These are phyloP conservation scores for Nephrotoma appendiculata DNA, from an alignment of 2,888 invertebrate species.

Conservation along the genomic window DNA sequence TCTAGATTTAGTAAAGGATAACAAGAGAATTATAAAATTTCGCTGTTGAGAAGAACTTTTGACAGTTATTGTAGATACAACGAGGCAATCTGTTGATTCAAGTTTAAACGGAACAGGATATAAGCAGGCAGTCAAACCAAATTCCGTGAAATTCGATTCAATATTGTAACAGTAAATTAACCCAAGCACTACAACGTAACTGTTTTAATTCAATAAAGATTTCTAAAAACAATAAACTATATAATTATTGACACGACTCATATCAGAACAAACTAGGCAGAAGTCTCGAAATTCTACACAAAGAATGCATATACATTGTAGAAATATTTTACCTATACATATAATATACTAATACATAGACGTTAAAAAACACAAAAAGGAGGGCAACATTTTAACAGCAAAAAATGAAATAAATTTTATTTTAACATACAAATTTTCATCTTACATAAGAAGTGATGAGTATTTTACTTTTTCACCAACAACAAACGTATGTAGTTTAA, in stretches of 20 bases:
- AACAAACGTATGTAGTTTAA: neutral
- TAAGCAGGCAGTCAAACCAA: no score
- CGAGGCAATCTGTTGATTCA: no score
- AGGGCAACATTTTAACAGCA: neutral
- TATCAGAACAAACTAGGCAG: neutral
- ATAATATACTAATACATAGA: neutral
- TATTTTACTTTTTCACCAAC: neutral
- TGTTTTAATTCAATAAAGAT: no score
- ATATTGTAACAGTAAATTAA: no score
- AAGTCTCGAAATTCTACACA: neutral
- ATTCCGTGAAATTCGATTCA: no score
- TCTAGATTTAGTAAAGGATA: no score
- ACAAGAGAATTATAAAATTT: no score
- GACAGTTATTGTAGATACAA: no score
- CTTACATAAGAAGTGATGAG: neutral
- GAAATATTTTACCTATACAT: neutral
- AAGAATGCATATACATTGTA: neutral
- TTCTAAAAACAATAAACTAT: neutral
- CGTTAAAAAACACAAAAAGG: neutral
- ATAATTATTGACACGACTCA: neutral
- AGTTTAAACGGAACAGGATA: no score
- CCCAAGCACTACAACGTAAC: no score
- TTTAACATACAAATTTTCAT: neutral
- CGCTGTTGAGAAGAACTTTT: no score
- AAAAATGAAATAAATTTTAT: neutral